Conservation (phyloP, 2,797 vertebrate species). For the Gymnothorax reevesii region DNA sequence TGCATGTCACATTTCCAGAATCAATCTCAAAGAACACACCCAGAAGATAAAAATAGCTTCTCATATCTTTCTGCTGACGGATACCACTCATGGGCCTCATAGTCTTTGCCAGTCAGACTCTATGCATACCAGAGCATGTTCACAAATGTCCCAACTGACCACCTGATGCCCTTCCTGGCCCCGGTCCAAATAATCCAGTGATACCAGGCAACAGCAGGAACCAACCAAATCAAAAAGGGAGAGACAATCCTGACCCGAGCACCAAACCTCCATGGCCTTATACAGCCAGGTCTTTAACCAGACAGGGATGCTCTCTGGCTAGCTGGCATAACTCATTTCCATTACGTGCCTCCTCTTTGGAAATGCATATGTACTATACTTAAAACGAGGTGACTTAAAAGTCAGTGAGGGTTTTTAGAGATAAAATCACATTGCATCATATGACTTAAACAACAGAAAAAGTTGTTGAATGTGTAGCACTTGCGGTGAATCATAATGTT, state of each 20-base stretch:
- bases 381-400: not conserved
- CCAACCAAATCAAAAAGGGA: not conserved
- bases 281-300: not conserved
- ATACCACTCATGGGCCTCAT: not conserved
- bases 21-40: not conserved
- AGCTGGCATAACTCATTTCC: too few species aligned
- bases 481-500: not conserved
- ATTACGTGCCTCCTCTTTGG: not conserved
- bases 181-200: conserved; percentile 20
- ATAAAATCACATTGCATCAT: not conserved
- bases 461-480: not conserved
- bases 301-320: not conserved
- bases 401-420: not conserved
- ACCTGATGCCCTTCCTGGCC: conserved; percentile 13
- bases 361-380: not conserved
- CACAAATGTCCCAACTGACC: not conserved
- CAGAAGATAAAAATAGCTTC: not conserved
- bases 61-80: not conserved
- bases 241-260: too few species aligned
- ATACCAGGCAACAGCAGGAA: not conserved
- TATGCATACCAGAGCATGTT: not conserved
- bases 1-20: not conserved
- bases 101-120: conserved; percentile 4
- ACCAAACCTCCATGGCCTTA: not conserved
- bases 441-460: conserved; percentile 8